phyloP scores from a whole-genome alignment of 2,797 vertebrate species.

The Anguilla megastoma region DNA sequence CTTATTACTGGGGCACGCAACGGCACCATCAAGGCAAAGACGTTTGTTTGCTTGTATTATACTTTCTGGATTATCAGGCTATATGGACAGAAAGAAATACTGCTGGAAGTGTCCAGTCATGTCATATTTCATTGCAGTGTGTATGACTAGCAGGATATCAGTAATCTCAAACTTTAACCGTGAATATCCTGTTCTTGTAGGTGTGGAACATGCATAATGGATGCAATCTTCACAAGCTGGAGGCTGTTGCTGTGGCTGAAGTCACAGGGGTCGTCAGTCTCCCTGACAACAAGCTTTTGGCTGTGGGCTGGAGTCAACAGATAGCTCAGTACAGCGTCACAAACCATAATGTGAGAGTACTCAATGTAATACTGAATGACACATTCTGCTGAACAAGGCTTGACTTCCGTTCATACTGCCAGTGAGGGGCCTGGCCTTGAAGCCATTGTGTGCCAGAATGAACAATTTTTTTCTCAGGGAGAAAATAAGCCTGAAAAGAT shows the following conservation, averaged over 20 bases:
- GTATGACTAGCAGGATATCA: not conserved
- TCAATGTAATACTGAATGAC: not conserved
- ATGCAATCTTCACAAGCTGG: slow-evolving; percentile 71
- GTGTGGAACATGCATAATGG: slow-evolving; percentile 73
- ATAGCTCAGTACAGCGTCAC: slow-evolving; percentile 64
- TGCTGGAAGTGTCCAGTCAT: slow-evolving; percentile 3
- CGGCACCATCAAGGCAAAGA: slow-evolving; percentile 51
- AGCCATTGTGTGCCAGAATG: slow-evolving; percentile 36
- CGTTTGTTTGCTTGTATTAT: not conserved
- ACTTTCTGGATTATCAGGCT: not conserved
- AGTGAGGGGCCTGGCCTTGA: slow-evolving; percentile 13
- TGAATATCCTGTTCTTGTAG: slow-evolving; percentile 44
- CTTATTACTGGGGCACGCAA: slow-evolving; percentile 66
- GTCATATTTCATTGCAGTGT: not conserved
- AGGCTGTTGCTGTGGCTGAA: slow-evolving; percentile 60
- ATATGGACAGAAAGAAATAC: not conserved
- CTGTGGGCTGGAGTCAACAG: slow-evolving; percentile 67
- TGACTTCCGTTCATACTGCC: not conserved
- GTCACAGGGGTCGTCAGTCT: slow-evolving; percentile 67
- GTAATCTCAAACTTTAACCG: not conserved
- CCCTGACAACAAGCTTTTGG: slow-evolving; percentile 59
- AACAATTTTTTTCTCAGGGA: slow-evolving; percentile 36
- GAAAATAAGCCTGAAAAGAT: slow-evolving; percentile 32
- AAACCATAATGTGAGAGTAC: slow-evolving; percentile 45
- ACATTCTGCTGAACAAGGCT: not conserved